phyloP scores from a whole-genome alignment of 2,797 vertebrate species.

The Telmatherina bonti region DNA sequence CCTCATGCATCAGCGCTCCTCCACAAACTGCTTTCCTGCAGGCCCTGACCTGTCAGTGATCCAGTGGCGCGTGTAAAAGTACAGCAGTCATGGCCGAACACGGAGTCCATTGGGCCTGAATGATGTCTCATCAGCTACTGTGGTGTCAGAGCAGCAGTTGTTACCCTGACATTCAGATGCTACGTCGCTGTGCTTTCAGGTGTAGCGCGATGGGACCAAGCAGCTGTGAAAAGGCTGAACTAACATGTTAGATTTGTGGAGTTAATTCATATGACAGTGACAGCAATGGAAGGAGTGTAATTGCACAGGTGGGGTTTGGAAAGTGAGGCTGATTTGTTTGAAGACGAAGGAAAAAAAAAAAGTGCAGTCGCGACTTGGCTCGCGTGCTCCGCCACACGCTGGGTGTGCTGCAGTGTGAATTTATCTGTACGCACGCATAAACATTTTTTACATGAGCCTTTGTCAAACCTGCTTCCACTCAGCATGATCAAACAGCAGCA shows the following conservation, averaged over 20 bases:
- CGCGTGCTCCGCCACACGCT: conserved; percentile 13
- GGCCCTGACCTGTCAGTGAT: conserved; percentile 60
- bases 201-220: conserved; percentile 27
- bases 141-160: conserved; percentile 52
- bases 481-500: conserved; percentile 43
- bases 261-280: background rate
- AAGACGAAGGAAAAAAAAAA: background rate
- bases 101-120: conserved; percentile 50
- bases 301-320: background rate
- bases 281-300: background rate
- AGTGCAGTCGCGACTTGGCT: background rate
- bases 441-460: background rate
- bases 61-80: conserved; percentile 58
- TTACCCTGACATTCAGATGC: conserved; percentile 31
- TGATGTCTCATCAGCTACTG: conserved; percentile 65
- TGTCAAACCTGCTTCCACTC: conserved; percentile 41
- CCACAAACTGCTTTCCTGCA: conserved; percentile 31
- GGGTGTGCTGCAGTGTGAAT: background rate
- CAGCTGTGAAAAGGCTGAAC: background rate
- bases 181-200: conserved; percentile 47
- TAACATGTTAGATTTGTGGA: background rate
- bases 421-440: background rate
- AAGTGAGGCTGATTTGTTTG: background rate
- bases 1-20: conserved; percentile 3
- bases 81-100: conserved; percentile 43